phyloP scores from a whole-genome alignment of 2,113 vertebrate genomes.

The Bufo gargarizans region DNA sequence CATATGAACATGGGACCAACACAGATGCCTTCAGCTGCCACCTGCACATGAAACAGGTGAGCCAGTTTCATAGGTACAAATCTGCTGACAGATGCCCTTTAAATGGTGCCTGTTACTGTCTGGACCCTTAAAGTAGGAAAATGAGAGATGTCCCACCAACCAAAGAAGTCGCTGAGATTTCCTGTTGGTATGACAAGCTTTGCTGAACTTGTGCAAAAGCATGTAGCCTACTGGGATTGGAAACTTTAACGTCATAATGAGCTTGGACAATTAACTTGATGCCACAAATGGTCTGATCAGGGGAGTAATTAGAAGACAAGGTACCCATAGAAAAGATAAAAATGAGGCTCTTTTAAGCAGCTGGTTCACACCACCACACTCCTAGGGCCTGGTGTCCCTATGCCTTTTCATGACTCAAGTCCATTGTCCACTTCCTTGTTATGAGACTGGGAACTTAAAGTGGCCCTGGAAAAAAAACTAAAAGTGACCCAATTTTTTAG shows the following conservation, averaged over 20 bases:
- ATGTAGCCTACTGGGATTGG: not conserved
- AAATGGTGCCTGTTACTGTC: too few relatives aligned
- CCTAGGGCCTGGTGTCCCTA: not conserved
- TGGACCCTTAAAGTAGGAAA: too few relatives aligned
- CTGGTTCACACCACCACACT: not conserved
- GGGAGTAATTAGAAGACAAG: not conserved
- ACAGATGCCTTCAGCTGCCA: too few relatives aligned
- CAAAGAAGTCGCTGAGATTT: not conserved
- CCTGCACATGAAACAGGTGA: too few relatives aligned
- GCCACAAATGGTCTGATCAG: not conserved
- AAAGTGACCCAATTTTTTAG: too few relatives aligned
- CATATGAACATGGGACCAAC: too few relatives aligned
- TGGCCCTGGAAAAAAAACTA: too few relatives aligned
- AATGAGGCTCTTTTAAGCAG: not conserved
- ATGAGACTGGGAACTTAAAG: too few relatives aligned
- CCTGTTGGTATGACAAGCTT: not conserved
- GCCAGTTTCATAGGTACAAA: too few relatives aligned
- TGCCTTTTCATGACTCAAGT: not conserved
- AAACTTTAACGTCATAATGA: not conserved
- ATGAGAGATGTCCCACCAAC: not conserved
- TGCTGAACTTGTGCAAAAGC: not conserved
- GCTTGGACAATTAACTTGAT: not conserved
- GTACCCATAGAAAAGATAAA: not conserved
- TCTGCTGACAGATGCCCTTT: too few relatives aligned
- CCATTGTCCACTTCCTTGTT: too few relatives aligned